Evolutionary conservation across 2,113 vertebrate species (phyloP), one percentile per base, ranked within the genome.

Genomic region (Stegastes partitus): DNA sequence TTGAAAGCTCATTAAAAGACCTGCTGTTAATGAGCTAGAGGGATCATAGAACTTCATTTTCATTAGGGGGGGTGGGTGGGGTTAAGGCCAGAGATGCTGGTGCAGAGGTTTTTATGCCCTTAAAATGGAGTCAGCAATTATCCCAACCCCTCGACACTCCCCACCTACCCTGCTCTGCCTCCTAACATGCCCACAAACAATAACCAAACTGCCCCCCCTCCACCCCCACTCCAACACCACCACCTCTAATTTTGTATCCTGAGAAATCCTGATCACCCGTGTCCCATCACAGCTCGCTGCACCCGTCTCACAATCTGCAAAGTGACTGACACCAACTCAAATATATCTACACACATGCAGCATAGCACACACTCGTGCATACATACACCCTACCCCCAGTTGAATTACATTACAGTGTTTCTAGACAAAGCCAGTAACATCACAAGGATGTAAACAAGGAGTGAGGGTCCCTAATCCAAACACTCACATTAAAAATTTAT

Each of bases 11-110:
- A 95, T 95, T 95, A 95, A 94, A 91, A 93, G 89, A 90, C 93
- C 92, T 92, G 83, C 93, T 94, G 93, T 94, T 95, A 95, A 95
- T 95, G 93, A 95, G 93, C 93, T 95, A 95, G 90, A 91, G 91
- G 91, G 94, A 94, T 95, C 94, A 93, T 85, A 92, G 85, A 93
- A 93, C 89, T 87, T 91, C 84, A 88, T 91, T 92, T 92, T 94
- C 92, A 94, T 95, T 91, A 89, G 76, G 79, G 56, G 73, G 39
- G 79, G 77, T 55, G 74, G 75, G 90, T 16, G 84, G 88, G 87
- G 67, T 82, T 82, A 77, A 74, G 86, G 81, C 84, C 86, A 85
- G 87, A 92, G 90, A 93, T 93, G 92, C 88, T 89, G 89, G 67
- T 77, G 86, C 87, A 84, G 88, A 91, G 90, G 84, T 91, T 94